Percentiles rank a stretch among this genome's conserved stretches.
Evolutionary conservation across 2,797 vertebrate genomes (phyloP).

Genomic region (Cephalopachus bancanus): DNA sequence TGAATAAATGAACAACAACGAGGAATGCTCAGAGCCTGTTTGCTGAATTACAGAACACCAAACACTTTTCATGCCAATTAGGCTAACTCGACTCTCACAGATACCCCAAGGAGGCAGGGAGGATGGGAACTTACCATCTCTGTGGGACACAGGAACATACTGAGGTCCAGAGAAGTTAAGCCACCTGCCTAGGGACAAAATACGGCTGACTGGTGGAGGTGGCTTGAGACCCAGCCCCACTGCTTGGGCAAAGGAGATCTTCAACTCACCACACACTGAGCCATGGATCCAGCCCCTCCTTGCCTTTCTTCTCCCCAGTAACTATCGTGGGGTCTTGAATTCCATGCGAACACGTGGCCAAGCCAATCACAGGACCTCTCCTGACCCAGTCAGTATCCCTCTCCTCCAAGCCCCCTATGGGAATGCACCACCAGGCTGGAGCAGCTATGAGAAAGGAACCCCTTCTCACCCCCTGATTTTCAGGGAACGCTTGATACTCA

Average conservation of each 20-base stretch:
- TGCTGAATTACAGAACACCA: neutral
- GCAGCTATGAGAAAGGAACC: neutral
- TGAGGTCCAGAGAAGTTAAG: neutral
- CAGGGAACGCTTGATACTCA: neutral
- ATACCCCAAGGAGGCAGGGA: neutral
- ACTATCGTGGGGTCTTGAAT: accelerated
- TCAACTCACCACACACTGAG: accelerated
- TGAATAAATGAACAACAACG: neutral
- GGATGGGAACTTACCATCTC: neutral
- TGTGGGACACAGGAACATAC: neutral
- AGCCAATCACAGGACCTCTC: accelerated
- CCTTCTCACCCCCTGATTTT: neutral
- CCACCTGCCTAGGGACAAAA: neutral
- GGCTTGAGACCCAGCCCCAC: accelerated
- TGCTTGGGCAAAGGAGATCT: accelerated
- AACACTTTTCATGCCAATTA: neutral
- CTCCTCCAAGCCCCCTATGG: accelerated
- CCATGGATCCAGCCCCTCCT: accelerated
- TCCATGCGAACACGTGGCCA: neutral
- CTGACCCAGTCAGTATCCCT: neutral
- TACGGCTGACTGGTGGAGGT: accelerated
- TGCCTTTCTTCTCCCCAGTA: neutral
- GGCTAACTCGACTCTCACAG: neutral
- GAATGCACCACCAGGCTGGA: neutral
- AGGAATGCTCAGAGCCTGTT: neutral